Evolutionary conservation across 2,113 vertebrate species (phyloP), one percentile per base, ranked within the genome.

Genomic region (Balaeniceps rex): DNA sequence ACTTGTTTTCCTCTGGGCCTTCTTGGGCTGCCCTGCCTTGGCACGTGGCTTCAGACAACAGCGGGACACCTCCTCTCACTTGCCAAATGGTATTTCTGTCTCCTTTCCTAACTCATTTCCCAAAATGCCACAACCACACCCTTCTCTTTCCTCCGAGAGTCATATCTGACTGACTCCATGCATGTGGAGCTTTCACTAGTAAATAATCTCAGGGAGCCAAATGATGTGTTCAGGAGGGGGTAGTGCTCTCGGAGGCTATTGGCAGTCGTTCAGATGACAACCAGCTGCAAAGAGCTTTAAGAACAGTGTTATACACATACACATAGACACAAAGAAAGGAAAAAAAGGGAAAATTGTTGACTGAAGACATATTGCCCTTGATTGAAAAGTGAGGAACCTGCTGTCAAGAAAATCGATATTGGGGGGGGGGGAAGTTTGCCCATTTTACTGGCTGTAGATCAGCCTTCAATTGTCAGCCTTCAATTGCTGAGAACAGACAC

Each of bases 231-330:
- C 93, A 80, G 87, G 70, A 92, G 25, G 69, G 92, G 96, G 92
- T 89, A 94, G 95, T 34, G 82, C 97, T 96, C 97, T 96, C 46
- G 3, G 94, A 96, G 96, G 96, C 94, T 95, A 78, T 82, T 98
- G 98, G 98, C 98, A 98, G 97, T 77, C 19, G 0, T 97, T 97
- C 97, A 94, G 94, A 96, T 90, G 90, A 96, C 97, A 97, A 96
- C 97, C 98, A 98, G 98, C 98, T 98, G 98, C 97, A 97, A 87
- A 97, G 88, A 96, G 96, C 96, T 96, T 97, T 97, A 97, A 97
- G 98, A 97, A 97, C 91, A 97, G 87, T 94, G 95, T 87, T 95
- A 94, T 70, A 97, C 94, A 95, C 94, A 96, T 25, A 87, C 38
- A 87, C 28, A 89, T 2, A 93, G 40, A 94, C 57, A 92, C 61